Percentiles rank a stretch among this genome's conserved stretches.
Evolutionary conservation across 2,797 vertebrate genomes (phyloP).

Genomic region (Cetoscarus ocellatus): DNA sequence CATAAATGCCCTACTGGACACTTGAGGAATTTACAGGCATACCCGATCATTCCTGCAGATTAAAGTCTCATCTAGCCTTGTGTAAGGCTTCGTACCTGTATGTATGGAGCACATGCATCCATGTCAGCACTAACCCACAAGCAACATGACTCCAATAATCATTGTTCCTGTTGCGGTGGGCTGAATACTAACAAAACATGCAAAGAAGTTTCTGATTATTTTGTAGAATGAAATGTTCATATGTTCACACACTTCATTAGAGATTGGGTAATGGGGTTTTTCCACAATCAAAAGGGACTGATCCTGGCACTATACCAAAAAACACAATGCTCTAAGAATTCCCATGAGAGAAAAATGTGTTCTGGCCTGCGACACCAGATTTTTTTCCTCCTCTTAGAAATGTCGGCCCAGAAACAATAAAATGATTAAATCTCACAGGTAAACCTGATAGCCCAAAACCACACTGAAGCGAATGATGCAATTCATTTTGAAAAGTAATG

Average conservation of each 20-base stretch:
- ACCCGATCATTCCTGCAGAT: slow-evolving; percentile 75
- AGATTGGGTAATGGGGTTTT: background rate
- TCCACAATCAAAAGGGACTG: background rate
- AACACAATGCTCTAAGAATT: slow-evolving; percentile 13
- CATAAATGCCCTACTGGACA: slow-evolving; percentile 55
- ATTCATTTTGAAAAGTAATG: background rate
- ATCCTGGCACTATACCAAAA: slow-evolving; percentile 12
- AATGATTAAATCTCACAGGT: background rate
- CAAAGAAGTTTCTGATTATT: too few relatives aligned
- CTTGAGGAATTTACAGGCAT: slow-evolving; percentile 73
- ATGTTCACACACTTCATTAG: background rate
- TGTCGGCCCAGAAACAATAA: slow-evolving; percentile 6
- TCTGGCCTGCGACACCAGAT: slow-evolving; percentile 14
- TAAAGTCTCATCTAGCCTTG: slow-evolving; percentile 52
- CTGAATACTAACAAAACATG: too few relatives aligned
- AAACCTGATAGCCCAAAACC: background rate
- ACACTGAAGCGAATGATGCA: background rate
- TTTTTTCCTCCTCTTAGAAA: slow-evolving; percentile 26
- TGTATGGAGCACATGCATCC: slow-evolving; percentile 7
- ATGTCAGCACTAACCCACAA: slow-evolving; percentile 16
- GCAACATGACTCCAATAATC: background rate
- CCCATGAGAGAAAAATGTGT: slow-evolving; percentile 7
- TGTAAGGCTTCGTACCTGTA: slow-evolving; percentile 46
- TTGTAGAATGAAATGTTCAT: background rate
- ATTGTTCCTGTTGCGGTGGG: background rate